Base-by-base conservation (phyloP, 2,888 invertebrate genomes). In the Willowsia nigromaculata region DNA sequence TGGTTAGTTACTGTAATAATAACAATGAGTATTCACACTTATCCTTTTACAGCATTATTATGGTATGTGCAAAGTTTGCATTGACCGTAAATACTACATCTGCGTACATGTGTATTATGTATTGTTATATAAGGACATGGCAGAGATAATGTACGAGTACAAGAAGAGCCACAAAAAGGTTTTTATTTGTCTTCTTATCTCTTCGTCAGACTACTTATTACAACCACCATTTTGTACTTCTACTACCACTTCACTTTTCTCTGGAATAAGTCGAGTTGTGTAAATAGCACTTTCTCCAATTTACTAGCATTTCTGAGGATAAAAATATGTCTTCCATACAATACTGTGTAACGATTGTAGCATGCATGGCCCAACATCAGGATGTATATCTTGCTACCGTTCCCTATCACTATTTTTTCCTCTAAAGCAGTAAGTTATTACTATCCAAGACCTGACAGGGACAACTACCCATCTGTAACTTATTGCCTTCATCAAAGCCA, bases 151-250 rank as follows among this genome's bases (percentile, higher is more conserved):
- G 13, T 18, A 53, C 53, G 53, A 9, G 56, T 37, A 59, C n/a
- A 22, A 53, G 33, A 53, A 53, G 3, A 27, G 43, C 33, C 37
- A 83, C 50, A 76, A 56, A 84, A 56, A 53, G 59, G 40, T 85
- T 85, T 85, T 84, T 83, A 84, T 84, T 84, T 85, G 76, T 85
- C 43, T 85, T 85, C 76, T 85, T 76, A 74, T 85, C 74, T 85
- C 74, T n/a, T 18, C 25, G 30, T 37, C 85, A 22, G 43, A 30
- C 74, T 85, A 85, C 85, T 85, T 85, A 85, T 85, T 85, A 85
- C 76, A 71, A 71, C 83, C 68, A 76, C 85, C 74, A 85, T 76
- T 85, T 76, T 71, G 68, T 83, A 62, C 30, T 27, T 15, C 27
- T 37, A 83, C 68, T 37, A 71, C n/a, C 62, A 62, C 11, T 11